Conservation (phyloP, 2,888 invertebrate species). For the Ochropleura plecta region DNA sequence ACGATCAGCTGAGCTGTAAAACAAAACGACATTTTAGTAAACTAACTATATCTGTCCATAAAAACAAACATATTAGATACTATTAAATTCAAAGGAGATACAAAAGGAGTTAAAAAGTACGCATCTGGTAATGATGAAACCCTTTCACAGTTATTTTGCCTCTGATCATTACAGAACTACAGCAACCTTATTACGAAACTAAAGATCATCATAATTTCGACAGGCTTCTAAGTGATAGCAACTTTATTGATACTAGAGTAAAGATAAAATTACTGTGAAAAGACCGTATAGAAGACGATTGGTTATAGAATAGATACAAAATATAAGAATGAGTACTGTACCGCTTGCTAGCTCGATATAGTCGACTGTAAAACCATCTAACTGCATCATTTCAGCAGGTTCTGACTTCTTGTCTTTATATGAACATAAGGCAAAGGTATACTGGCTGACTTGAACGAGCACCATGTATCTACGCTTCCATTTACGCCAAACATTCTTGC, state of each 20-base stretch:
- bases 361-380: conserved; percentile 99
- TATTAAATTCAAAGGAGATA: background rate
- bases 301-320: background rate
- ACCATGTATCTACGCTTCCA: conserved; percentile 99
- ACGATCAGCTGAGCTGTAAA: conserved; percentile 96
- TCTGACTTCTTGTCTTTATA: conserved; percentile 99
- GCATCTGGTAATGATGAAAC: background rate
- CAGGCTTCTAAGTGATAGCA: background rate
- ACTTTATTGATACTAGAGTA: background rate
- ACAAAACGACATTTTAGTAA: conserved; percentile 67
- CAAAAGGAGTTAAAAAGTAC: background rate
- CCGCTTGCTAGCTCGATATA: conserved; percentile 99
- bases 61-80: background rate
- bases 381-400: conserved; percentile 99
- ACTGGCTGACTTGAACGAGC: conserved; percentile 99
- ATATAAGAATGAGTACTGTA: conserved; percentile 82
- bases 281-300: background rate
- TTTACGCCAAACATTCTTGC: conserved; percentile 99
- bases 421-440: conserved; percentile 99
- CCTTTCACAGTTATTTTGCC: background rate
- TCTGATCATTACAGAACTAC: no score
- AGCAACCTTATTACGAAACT: no score
- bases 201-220: background rate
- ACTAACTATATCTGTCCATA: conserved; percentile 28
- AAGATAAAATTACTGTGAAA: background rate